Evolutionary conservation across 2,113 vertebrate species (phyloP).

Genomic region (Sclerurus mexicanus): DNA sequence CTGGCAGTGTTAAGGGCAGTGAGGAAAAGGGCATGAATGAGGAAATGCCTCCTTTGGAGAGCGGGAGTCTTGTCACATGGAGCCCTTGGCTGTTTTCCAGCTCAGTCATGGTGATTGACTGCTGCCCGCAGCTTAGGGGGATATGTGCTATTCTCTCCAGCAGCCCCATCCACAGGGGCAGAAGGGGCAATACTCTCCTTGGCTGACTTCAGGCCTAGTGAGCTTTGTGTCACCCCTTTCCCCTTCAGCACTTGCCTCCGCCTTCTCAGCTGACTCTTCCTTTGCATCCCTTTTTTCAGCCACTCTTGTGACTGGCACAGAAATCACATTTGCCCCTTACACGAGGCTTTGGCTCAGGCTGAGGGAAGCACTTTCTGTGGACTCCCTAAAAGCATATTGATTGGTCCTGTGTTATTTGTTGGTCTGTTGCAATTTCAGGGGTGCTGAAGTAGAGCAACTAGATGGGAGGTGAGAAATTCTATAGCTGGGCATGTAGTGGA

Average conservation of each 20-base stretch:
- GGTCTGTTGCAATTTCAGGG: neutral
- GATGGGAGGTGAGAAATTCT: neutral
- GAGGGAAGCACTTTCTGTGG: neutral
- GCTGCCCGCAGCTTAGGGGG: neutral
- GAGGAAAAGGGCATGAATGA: neutral
- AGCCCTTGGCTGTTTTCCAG: neutral
- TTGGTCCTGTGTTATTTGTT: neutral
- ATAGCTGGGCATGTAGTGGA: neutral
- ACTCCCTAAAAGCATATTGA: neutral
- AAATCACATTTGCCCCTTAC: fast-evolving
- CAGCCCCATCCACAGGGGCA: neutral
- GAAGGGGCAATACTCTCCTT: fast-evolving
- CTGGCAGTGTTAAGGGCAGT: neutral
- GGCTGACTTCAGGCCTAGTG: neutral
- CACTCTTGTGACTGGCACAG: neutral
- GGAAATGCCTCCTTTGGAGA: neutral
- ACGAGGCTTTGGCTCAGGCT: neutral
- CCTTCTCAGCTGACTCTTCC: neutral
- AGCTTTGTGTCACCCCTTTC: neutral
- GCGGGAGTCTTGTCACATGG: neutral
- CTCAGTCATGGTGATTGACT: neutral
- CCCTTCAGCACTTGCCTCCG: neutral
- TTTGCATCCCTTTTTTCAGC: neutral
- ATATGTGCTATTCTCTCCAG: neutral
- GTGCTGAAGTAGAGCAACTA: neutral